Evolutionary conservation across 2,113 vertebrate species (phyloP), one percentile per base, ranked within the genome.

Genomic region (Cacatua alba): DNA sequence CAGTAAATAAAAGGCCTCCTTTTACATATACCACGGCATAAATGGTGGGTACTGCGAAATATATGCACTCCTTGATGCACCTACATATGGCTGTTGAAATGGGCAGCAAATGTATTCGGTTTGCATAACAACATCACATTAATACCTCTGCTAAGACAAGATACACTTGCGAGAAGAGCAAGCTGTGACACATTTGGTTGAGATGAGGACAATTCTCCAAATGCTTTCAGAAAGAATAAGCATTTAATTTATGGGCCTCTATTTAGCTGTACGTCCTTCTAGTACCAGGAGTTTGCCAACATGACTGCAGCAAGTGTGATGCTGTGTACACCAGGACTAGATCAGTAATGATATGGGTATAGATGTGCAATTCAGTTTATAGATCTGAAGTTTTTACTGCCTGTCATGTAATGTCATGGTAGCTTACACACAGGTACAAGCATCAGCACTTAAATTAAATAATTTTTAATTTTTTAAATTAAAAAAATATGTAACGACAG

Each of bases 361-460:
- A 88, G 8, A 63, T 18, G 18, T 39, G 24, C 14, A 82, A 76
- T 52, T 85, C 39, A 55, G 3, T 76, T 60, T n/a, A 59, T 9
- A 51, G 62, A 46, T 23, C 33, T 72, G n/a, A 85, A 71, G 25
- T 51, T 55, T 87, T 69, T 91, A 5, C 70, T 82, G 48, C 11
- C 11, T 57, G 21, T 48, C 28, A 3, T 69, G 21, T 48, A 48
- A 49, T 10, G 26, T 12, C 24, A 62, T 41, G 10, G 29, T 12
- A 43, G 10, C 4, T 31, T 57, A n/a, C 7, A 20, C 0, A 1
- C 28, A 82, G 33, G 5, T 39, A 67, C 10, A 84, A 65, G 23
- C 0, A 0, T 44, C 64, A 85, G 14, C n/a, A 52, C 13, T 52
- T 59, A n/a, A 14, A 13, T 52, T 57, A n/a, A 15, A 13, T n/a